A percentile compares a stretch with the other conserved stretches of the same genome.
Conservation (phyloP, 2,113 vertebrate species). For the Dicaeum eximium region DNA sequence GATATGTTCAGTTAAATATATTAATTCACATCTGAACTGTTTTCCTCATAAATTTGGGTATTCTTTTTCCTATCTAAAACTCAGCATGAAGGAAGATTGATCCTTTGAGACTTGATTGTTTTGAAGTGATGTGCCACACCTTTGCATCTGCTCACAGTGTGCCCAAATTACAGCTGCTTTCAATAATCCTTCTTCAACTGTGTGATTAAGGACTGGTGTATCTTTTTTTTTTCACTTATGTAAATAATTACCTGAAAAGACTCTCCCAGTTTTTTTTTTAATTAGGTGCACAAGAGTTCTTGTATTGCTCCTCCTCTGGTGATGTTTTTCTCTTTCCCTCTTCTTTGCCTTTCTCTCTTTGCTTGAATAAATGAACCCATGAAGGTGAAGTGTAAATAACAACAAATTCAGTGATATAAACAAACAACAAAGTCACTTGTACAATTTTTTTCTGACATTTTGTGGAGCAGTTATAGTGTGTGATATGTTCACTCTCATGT, state of each 20-base stretch:
- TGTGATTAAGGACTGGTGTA: background rate
- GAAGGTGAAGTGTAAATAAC: background rate
- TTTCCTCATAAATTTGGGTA: background rate
- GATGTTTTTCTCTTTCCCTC: background rate
- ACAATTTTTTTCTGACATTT: conserved; percentile 19
- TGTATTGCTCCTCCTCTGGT: background rate
- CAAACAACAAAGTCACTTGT: background rate
- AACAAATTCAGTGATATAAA: background rate
- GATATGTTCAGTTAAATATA: background rate
- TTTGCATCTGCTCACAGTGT: background rate
- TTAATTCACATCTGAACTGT: background rate
- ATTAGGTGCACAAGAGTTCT: background rate
- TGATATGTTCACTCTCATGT: background rate
- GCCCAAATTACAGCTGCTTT: background rate
- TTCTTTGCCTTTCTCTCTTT: background rate
- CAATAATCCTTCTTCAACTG: background rate
- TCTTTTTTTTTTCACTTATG: background rate
- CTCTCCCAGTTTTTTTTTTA: background rate
- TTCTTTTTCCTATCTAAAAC: background rate
- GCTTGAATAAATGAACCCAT: background rate
- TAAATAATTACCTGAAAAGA: background rate
- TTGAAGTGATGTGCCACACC: background rate
- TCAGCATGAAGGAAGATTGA: background rate
- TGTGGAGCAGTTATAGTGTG: conserved; percentile 32
- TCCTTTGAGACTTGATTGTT: background rate